phyloP scores from a whole-genome alignment of 2,888 invertebrate genomes.

The Ditula angustiorana region DNA sequence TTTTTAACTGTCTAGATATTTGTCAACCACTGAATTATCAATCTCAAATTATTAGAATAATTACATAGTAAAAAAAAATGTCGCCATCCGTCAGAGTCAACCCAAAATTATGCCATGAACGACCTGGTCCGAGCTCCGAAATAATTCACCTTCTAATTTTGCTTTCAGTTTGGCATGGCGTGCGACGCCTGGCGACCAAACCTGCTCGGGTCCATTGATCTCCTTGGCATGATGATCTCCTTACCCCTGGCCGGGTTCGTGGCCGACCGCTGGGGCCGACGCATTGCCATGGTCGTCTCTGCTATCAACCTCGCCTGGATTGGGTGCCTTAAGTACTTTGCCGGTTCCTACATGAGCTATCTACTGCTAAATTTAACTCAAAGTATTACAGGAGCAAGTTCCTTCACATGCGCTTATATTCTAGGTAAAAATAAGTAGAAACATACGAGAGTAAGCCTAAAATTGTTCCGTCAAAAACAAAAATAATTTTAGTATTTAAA shows the following conservation, averaged over 20 bases:
- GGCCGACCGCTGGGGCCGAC: constrained; percentile 77
- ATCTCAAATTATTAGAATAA: no score
- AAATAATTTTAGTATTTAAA: not conserved
- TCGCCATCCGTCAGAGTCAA: no score
- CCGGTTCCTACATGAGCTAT: constrained; percentile 10
- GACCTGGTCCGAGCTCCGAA: no score
- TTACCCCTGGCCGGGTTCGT: constrained; percentile 85
- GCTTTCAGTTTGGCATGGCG: constrained; percentile 41
- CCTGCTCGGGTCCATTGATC: constrained; percentile 87
- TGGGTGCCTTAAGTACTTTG: constrained; percentile 4
- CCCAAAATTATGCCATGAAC: no score
- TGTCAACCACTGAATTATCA: no score
- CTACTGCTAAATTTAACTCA: not conserved
- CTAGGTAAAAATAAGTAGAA: constrained; percentile 14
- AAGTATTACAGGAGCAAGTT: not conserved
- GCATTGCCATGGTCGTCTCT: constrained; percentile 1
- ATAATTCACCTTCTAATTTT: not conserved
- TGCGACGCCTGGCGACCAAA: constrained; percentile 86
- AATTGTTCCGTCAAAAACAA: no score
- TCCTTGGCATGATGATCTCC: constrained; percentile 86
- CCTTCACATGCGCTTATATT: constrained; percentile 11
- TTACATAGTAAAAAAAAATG: no score
- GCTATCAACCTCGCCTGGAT: constrained; percentile 5
- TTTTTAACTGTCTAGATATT: no score
- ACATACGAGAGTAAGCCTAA: not conserved